Conservation (phyloP, 2,888 invertebrate genomes). For the Drosophila buzzatii region DNA sequence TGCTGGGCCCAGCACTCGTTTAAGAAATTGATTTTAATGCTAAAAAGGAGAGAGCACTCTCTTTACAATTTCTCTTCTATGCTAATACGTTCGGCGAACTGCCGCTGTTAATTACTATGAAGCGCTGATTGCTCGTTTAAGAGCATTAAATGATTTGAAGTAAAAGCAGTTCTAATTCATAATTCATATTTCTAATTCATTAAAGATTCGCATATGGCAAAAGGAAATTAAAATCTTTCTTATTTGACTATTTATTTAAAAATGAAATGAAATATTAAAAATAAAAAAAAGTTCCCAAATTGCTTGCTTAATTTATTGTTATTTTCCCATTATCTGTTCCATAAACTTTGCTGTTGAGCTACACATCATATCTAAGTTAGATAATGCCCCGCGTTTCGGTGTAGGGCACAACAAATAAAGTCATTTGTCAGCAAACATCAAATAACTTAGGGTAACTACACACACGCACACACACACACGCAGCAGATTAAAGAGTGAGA, state of each 20-base stretch:
- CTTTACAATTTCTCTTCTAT: too few relatives aligned
- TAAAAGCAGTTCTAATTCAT: too few relatives aligned
- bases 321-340: background rate
- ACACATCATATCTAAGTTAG: constrained; percentile 17
- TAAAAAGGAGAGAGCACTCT: too few relatives aligned
- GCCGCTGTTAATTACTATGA: too few relatives aligned
- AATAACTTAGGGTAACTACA: constrained; percentile 43
- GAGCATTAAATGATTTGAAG: too few relatives aligned
- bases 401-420: constrained; percentile 37
- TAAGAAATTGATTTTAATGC: too few relatives aligned
- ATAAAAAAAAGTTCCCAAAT: background rate
- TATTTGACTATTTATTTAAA: background rate
- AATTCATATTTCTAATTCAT: background rate
- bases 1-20: too few relatives aligned
- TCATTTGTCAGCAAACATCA: constrained; percentile 62
- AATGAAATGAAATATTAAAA: background rate
- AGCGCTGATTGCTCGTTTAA: too few relatives aligned
- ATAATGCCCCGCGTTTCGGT: constrained; percentile 14
- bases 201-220: background rate
- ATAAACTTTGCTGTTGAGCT: constrained; percentile 4
- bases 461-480: constrained; percentile 4
- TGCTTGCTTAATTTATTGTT: constrained; percentile 3
- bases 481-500: too few relatives aligned
- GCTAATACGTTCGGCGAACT: too few relatives aligned
- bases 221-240: background rate